Evolutionary conservation across 2,888 invertebrate genomes (phyloP), one percentile per base, ranked within the genome.

Genomic region (Eugnorisma glareosa): DNA sequence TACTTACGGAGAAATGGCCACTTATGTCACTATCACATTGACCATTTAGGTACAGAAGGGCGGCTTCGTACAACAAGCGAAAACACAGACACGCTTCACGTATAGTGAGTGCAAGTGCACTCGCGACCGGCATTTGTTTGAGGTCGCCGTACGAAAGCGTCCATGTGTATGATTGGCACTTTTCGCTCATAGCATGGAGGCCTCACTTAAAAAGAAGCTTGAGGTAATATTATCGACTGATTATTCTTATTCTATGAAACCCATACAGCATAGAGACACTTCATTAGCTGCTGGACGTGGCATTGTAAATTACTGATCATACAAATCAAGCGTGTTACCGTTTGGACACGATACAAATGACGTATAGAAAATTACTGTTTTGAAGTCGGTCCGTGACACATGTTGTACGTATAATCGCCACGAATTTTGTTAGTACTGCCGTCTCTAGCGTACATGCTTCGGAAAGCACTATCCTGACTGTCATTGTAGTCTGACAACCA

Each of bases 1-100:
- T 75, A 81, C 77, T 84, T 70, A 73, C 45, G 67, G 73, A 76
- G 80, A 84, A 86, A 84, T 82, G 77, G 63, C n/a, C 61, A 61
- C 70, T 81, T 83, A 81, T 74, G 69, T 64, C 80, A 82, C 45
- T 48, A 2, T 10, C 13, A 28, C 1, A 61, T 11, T 1, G 0
- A 61, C 40, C 8, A 18, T 4, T 24, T 31, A 11, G 0, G 3
- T 0, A 1, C 77, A 77, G 77, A 61, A 77, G 77, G 48, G 13
- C 15, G 2, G 1, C 1, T 67, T 3, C 1, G 11, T 35, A 48
- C 31, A 31, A 1, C 0, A 1, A 67, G 15, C 21, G 10, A 3
- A 35, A 11, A 28, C 7, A 28, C 15, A 45, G 3, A 24, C 24
- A 40, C n/a, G 37, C 15, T n/a, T 24, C 35, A 72, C 11, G 57